A percentile compares a stretch with the other conserved stretches of the same genome.
Evolutionary conservation across 2,113 vertebrate genomes (phyloP).

Genomic region (Pollachius pollachius): DNA sequence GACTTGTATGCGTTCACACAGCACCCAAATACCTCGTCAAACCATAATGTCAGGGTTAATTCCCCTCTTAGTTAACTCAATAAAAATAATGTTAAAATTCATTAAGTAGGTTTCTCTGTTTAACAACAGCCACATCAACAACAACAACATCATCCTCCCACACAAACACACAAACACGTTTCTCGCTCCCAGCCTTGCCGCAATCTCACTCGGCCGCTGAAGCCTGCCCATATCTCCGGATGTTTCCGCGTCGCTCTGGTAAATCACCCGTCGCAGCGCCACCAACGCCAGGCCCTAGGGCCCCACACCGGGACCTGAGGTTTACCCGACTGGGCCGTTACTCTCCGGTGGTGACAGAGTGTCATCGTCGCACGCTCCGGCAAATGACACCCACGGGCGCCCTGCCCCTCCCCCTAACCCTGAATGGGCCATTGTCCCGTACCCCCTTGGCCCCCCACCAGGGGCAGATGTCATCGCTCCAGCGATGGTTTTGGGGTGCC

Average conservation of each 20-base stretch:
- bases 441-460: conserved; percentile 42
- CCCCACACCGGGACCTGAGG: conserved; percentile 14
- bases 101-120: too few species aligned
- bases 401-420: conserved; percentile 17
- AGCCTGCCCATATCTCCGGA: neutral
- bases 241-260: conserved; percentile 11
- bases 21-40: too few species aligned
- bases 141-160: neutral
- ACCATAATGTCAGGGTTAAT: too few species aligned
- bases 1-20: too few species aligned
- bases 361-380: conserved; percentile 37
- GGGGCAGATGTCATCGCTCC: conserved; percentile 51
- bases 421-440: conserved; percentile 66
- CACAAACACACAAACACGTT: too few species aligned
- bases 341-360: conserved; percentile 31
- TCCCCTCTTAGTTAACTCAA: too few species aligned
- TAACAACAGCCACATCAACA: neutral
- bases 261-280: conserved; percentile 19
- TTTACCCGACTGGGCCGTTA: conserved; percentile 17
- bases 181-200: conserved; percentile 5
- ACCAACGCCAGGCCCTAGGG: conserved; percentile 12
- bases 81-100: too few species aligned
- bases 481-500: conserved; percentile 18
- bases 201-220: conserved; percentile 24
- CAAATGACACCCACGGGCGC: conserved; percentile 4